Conservation (phyloP, 2,113 vertebrate species). For the Vulpes ferrilata region DNA sequence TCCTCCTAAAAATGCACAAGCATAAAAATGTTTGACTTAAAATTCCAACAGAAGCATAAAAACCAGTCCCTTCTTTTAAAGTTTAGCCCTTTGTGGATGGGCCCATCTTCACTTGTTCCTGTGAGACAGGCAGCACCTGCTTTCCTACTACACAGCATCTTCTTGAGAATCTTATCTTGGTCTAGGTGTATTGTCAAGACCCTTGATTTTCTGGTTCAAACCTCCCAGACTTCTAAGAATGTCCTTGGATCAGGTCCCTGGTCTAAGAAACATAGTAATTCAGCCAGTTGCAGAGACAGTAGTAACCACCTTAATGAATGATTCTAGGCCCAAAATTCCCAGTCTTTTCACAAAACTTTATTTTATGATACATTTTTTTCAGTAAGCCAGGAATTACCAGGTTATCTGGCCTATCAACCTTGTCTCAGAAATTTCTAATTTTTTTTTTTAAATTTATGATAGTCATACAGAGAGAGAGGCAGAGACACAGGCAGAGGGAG, state of each 20-base stretch:
- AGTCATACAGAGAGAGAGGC: too few relatives aligned
- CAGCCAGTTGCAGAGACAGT: not conserved
- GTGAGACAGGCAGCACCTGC: not conserved
- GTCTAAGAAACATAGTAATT: not conserved
- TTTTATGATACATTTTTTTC: not conserved
- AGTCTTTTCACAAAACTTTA: not conserved
- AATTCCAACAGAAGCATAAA: not conserved
- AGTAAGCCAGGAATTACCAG: not conserved
- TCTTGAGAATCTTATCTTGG: not conserved
- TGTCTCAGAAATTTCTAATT: not conserved
- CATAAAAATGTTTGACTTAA: conserved; percentile 1
- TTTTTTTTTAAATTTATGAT: too few relatives aligned
- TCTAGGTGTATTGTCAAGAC: not conserved
- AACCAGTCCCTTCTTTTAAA: not conserved
- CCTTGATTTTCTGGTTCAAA: not conserved
- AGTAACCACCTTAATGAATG: not conserved
- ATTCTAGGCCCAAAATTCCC: not conserved
- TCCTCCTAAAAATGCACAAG: not conserved
- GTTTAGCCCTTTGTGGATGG: not conserved
- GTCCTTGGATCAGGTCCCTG: not conserved
- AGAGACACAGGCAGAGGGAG: too few relatives aligned
- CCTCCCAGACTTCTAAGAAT: not conserved
- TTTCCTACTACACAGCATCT: not conserved
- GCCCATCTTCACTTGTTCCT: not conserved
- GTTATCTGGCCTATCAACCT: not conserved